Conservation (phyloP, 2,888 invertebrate genomes). For the Xestoiulus laeticollis region DNA sequence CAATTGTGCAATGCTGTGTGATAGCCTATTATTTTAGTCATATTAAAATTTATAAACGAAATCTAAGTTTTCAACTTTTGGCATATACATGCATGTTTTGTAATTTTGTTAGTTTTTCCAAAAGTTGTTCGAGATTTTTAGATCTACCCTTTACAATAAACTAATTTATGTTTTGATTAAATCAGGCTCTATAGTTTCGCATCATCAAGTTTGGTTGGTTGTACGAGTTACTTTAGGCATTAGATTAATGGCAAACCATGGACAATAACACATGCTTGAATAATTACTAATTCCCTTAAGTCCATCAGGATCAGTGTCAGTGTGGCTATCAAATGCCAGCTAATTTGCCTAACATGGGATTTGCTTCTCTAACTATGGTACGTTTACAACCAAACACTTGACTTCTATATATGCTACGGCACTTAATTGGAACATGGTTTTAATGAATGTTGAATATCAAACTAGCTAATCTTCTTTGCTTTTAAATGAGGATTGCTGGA, state of each 20-base stretch:
- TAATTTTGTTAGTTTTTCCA: too few species aligned
- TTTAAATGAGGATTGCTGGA: not conserved
- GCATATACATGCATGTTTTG: too few species aligned
- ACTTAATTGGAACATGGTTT: slow-evolving; percentile 21
- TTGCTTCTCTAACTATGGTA: not conserved
- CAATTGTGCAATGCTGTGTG: too few species aligned
- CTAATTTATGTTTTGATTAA: not conserved
- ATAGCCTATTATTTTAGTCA: too few species aligned
- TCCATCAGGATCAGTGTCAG: slow-evolving; percentile 43
- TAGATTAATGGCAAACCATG: slow-evolving; percentile 18
- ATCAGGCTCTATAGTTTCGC: not conserved
- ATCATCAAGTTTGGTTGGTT: not conserved
- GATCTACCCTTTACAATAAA: not conserved
- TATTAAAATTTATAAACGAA: too few species aligned
- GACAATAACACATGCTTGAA: slow-evolving; percentile 36
- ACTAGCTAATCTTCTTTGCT: slow-evolving; percentile 22
- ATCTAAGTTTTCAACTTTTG: too few species aligned
- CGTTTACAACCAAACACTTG: not conserved
- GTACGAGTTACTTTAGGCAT: not conserved
- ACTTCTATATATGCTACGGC: slow-evolving; percentile 20
- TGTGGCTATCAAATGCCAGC: slow-evolving; percentile 39
- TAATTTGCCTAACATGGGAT: slow-evolving; percentile 43
- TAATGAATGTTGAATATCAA: slow-evolving; percentile 39
- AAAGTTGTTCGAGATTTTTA: too few species aligned
- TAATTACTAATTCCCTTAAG: slow-evolving; percentile 35